Evolutionary conservation across 2,888 invertebrate genomes (phyloP).

Genomic region (Mythimna lalbum): DNA sequence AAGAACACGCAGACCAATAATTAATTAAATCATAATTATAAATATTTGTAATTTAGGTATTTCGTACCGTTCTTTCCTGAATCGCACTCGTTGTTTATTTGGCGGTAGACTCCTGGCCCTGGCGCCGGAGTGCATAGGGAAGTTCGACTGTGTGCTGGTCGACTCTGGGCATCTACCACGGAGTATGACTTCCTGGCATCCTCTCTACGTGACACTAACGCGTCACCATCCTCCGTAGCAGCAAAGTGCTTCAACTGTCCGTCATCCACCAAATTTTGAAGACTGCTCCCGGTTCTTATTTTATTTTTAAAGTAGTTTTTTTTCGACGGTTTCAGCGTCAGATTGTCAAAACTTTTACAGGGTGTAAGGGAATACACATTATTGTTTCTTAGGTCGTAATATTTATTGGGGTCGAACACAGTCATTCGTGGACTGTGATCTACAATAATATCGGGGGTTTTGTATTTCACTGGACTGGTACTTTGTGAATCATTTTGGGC

Average conservation of each 20-base stretch:
- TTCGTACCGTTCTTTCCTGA: conserved; percentile 71
- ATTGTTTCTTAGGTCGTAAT: conserved; percentile 84
- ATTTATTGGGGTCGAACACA: conserved; percentile 82
- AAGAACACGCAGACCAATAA: conserved; percentile 2
- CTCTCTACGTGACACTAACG: conserved; percentile 69
- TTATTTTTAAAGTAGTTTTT: conserved; percentile 72
- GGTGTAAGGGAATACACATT: conserved; percentile 79
- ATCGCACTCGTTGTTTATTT: conserved; percentile 79
- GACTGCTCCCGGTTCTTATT: conserved; percentile 81
- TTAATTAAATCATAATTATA: conserved; percentile 63
- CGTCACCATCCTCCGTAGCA: conserved; percentile 74
- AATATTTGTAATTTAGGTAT: conserved; percentile 51
- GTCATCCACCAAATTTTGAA: conserved; percentile 84
- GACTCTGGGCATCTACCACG: conserved; percentile 79
- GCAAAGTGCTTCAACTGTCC: conserved; percentile 81
- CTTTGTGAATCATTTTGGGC: conserved; percentile 65
- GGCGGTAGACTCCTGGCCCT: conserved; percentile 84
- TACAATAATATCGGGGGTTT: conserved; percentile 81
- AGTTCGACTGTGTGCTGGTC: conserved; percentile 74
- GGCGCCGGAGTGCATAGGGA: conserved; percentile 80
- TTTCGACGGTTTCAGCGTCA: conserved; percentile 78
- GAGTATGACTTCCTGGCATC: conserved; percentile 84
- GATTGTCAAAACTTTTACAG: conserved; percentile 88
- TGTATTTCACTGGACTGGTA: conserved; percentile 71
- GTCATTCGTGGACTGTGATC: conserved; percentile 84